A percentile compares a stretch with the other conserved stretches of the same genome.
Evolutionary conservation across 1,140 invertebrate genomes (phyloP).

Genomic region (Globodera ellingtonae): DNA sequence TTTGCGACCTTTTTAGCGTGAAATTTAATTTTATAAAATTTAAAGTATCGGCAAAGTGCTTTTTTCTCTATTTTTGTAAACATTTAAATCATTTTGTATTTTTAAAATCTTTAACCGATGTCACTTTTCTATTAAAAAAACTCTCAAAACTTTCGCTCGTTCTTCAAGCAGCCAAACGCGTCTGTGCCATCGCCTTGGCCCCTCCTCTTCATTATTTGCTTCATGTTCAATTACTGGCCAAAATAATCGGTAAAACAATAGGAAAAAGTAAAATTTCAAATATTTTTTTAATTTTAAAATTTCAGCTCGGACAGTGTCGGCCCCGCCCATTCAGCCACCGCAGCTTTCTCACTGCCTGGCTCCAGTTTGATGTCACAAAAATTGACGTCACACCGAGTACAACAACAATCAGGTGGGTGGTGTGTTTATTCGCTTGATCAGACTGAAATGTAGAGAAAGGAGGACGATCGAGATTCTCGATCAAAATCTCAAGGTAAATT

Average conservation of each 20-base stretch:
- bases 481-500: too few relatives aligned
- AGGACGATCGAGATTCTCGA: too few relatives aligned
- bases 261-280: too few relatives aligned
- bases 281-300: neutral
- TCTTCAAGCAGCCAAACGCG: conserved; percentile 6
- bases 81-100: too few relatives aligned
- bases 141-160: neutral
- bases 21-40: too few relatives aligned
- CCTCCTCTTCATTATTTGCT: conserved; percentile 13
- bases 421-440: neutral
- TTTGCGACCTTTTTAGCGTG: too few relatives aligned
- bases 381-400: conserved; percentile 2
- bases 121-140: neutral
- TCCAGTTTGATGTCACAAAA: neutral
- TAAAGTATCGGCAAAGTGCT: too few relatives aligned
- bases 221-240: neutral
- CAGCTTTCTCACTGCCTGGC: conserved; percentile 23
- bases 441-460: too few relatives aligned
- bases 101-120: neutral
- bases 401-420: neutral
- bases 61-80: too few relatives aligned
- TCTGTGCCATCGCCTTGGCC: conserved; percentile 14
- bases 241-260: conserved; percentile 9
- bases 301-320: conserved; percentile 25
- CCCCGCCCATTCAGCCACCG: conserved; percentile 5